Evolutionary conservation across 2,888 invertebrate species (phyloP).

Genomic region (Eretmocerus hayati): DNA sequence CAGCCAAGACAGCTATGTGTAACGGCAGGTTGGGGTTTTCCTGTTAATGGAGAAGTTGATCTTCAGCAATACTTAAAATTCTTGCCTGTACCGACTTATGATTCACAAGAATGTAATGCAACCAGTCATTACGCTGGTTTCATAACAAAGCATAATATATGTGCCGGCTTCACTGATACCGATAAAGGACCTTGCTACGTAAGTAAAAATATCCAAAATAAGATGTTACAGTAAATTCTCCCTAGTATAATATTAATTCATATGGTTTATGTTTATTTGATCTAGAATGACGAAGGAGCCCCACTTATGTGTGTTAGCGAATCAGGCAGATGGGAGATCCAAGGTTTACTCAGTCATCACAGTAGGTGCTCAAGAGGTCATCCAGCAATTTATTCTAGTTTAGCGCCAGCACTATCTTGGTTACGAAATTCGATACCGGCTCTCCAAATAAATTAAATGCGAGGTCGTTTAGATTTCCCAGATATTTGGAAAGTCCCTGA

Average conservation of each 20-base stretch:
- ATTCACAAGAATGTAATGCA: slow-evolving; percentile 54
- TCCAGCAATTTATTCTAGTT: slow-evolving; percentile 52
- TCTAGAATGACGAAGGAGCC: slow-evolving; percentile 61
- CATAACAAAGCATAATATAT: slow-evolving; percentile 54
- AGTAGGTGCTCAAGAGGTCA: slow-evolving; percentile 56
- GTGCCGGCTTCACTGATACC: slow-evolving; percentile 53
- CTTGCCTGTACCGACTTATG: slow-evolving; percentile 52
- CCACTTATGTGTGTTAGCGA: slow-evolving; percentile 58
- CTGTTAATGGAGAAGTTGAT: slow-evolving; percentile 38
- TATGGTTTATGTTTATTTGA: slow-evolving; percentile 18
- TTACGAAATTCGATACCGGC: slow-evolving; percentile 41
- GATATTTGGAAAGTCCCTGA: no score
- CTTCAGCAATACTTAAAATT: slow-evolving; percentile 52
- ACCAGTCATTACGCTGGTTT: slow-evolving; percentile 57
- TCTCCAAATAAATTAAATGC: no score
- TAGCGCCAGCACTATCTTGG: slow-evolving; percentile 41
- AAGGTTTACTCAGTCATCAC: slow-evolving; percentile 56
- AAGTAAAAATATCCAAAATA: slow-evolving; percentile 37
- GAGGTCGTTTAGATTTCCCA: no score
- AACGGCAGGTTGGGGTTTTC: slow-evolving; percentile 56
- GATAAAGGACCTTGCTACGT: slow-evolving; percentile 57
- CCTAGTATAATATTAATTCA: not conserved
- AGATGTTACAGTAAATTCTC: no score
- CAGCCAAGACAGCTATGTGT: slow-evolving; percentile 52
- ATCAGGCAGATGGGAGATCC: slow-evolving; percentile 54